Evolutionary conservation across 2,113 vertebrate genomes (phyloP), one percentile per base, ranked within the genome.

Genomic region (Willisornis vidua): DNA sequence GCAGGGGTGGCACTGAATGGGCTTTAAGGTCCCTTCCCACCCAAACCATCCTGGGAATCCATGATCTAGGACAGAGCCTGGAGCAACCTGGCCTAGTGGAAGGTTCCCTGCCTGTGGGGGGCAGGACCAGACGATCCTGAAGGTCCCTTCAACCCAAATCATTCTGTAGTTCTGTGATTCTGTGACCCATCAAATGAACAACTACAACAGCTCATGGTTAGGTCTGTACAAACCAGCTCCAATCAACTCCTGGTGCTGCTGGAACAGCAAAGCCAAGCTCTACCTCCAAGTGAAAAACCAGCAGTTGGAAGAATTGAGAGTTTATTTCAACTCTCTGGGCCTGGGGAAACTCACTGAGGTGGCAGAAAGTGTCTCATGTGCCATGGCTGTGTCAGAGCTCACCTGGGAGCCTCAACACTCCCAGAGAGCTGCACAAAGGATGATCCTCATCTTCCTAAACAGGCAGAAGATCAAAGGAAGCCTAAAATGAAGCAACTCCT

Each of bases 371-470:
- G 61, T 20, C 19, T 16, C 28, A 20, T 3, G 61, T 63, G 61
- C 39, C 39, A 41, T 1, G 61, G 59, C 10, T n/a, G 35, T 26
- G 41, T 29, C 35, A n/a, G n/a, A 48, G 39, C 55, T 10, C 19
- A 31, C n/a, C 35, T 1, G 51, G 55, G 39, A 22, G 4, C 7
- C 29, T 26, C 0, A 4, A 6, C 59, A 2, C 41, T 62, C 54
- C 43, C 6, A 19, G 43, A 29, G 39, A 85, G 26, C 22, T 29
- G 49, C 19, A 20, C 23, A 54, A 19, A 52, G 25, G 46, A 55
- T 7, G 62, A 63, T 11, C 52, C 62, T 61, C 39, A 39, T 39
- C 45, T 59, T 26, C 22, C 54, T 26, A 49, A 87, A 28, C 35
- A 55, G 35, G 41, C 28, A 37, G 26, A 70, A 49, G 78, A 94